Conservation (phyloP, 2,797 vertebrate species). For the Astyanax mexicanus region DNA sequence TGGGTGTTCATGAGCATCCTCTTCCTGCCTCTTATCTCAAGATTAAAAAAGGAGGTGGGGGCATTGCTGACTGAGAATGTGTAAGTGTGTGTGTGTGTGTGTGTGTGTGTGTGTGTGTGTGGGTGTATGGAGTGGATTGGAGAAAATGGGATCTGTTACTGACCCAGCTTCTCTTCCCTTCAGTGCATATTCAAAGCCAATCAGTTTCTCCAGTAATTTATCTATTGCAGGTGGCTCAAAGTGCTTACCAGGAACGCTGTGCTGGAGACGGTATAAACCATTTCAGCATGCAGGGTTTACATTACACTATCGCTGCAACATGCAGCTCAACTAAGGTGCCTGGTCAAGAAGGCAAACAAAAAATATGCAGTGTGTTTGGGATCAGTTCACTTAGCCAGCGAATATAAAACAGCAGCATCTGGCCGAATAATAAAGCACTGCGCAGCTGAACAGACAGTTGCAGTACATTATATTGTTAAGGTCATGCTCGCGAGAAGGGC, state of each 20-base stretch:
- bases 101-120: slow-evolving; percentile 30
- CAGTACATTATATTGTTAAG: slow-evolving; percentile 57
- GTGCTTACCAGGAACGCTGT: slow-evolving; percentile 76
- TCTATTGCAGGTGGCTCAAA: slow-evolving; percentile 69
- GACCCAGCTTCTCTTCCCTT: slow-evolving; percentile 47
- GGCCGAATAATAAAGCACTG: slow-evolving; percentile 53
- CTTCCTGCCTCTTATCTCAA: slow-evolving; percentile 15
- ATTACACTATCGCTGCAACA: slow-evolving; percentile 67
- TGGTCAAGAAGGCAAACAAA: slow-evolving; percentile 47
- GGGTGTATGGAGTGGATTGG: slow-evolving; percentile 17
- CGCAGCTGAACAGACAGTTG: slow-evolving; percentile 57
- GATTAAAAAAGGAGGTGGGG: slow-evolving; percentile 3
- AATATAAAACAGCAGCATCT: slow-evolving; percentile 56
- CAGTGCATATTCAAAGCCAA: slow-evolving; percentile 53
- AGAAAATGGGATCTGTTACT: slow-evolving; percentile 41
- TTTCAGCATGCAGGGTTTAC: slow-evolving; percentile 70
- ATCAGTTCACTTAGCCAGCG: slow-evolving; percentile 53
- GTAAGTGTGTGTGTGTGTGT: slow-evolving; percentile 4
- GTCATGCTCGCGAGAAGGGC: slow-evolving; percentile 45
- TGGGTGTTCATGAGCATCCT: slow-evolving; percentile 22
- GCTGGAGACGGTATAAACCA: slow-evolving; percentile 64
- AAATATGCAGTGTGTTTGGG: slow-evolving; percentile 53
- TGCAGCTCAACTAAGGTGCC: slow-evolving; percentile 48
- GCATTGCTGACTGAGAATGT: slow-evolving; percentile 18
- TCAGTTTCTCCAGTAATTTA: slow-evolving; percentile 62